phyloP scores from a whole-genome alignment of 1,140 invertebrate genomes.

The Lysiphlebus fabarum region DNA sequence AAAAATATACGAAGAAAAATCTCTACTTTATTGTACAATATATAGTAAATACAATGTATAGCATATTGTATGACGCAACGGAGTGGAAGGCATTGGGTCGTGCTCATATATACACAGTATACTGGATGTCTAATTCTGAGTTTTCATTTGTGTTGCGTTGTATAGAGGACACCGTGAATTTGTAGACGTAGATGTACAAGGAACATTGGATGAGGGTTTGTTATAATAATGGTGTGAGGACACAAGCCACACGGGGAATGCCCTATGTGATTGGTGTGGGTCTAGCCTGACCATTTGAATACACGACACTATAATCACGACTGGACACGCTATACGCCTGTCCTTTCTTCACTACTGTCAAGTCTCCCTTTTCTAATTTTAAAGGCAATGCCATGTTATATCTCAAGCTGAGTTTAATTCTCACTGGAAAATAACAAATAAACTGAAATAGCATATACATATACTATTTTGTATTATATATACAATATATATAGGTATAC shows the following conservation, averaged over 20 bases:
- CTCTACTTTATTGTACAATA: too few relatives aligned
- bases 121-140: slow-evolving; percentile 1
- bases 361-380: too few relatives aligned
- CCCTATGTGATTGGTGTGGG: slow-evolving; percentile 53
- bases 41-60: slow-evolving; percentile 2
- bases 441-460: too few relatives aligned
- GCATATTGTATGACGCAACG: slow-evolving; percentile 16
- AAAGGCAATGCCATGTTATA: too few relatives aligned
- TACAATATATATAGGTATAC: too few relatives aligned
- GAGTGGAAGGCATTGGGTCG: slow-evolving; percentile 9
- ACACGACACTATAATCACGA: slow-evolving; percentile 54
- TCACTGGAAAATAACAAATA: slow-evolving; percentile 18
- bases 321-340: slow-evolving; percentile 7
- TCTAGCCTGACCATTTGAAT: slow-evolving; percentile 55
- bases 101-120: background rate
- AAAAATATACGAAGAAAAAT: too few relatives aligned
- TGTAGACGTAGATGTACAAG: slow-evolving; percentile 39
- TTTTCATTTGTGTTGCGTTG: background rate
- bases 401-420: too few relatives aligned
- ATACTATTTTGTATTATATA: too few relatives aligned
- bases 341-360: too few relatives aligned
- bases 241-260: slow-evolving; percentile 34
- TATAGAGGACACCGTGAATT: slow-evolving; percentile 11
- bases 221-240: slow-evolving; percentile 28
- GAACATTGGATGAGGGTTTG: slow-evolving; percentile 54